Conservation (phyloP, 1,140 invertebrate species). For the Neocloeon triangulifer region DNA sequence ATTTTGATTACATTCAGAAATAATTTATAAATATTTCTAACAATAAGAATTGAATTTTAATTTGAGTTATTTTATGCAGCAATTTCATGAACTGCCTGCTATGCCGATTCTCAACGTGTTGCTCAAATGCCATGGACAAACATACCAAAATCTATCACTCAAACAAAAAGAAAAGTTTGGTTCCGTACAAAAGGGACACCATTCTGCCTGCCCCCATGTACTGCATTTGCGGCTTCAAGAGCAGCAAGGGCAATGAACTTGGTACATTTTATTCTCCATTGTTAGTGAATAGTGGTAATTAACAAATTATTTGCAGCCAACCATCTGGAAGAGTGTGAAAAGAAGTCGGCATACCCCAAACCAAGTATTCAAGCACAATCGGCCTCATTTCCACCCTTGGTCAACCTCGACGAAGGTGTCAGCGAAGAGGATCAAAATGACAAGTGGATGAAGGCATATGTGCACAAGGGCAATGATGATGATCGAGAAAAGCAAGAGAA, state of each 20-base stretch:
- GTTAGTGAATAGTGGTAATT: too few species aligned
- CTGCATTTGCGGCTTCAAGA: constrained; percentile 49
- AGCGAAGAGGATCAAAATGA: constrained; percentile 6
- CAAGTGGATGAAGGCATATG: constrained; percentile 6
- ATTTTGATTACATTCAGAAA: too few species aligned
- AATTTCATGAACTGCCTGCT: constrained; percentile 44
- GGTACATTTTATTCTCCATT: constrained; percentile 14
- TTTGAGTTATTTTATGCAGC: constrained; percentile 27
- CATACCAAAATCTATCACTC: too few species aligned
- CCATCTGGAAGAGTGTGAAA: constrained; percentile 33
- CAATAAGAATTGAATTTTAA: too few species aligned
- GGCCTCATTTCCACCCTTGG: constrained; percentile 9
- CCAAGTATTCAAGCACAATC: constrained; percentile 22
- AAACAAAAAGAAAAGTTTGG: too few species aligned
- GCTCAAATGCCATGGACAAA: constrained; percentile 43
- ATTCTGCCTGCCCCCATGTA: too few species aligned
- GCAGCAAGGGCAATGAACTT: constrained; percentile 30
- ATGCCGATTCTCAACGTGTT: constrained; percentile 52
- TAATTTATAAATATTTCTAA: too few species aligned
- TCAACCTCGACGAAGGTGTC: constrained; percentile 8
- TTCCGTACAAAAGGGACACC: too few species aligned
- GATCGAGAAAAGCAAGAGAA: too few species aligned
- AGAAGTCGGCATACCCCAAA: constrained; percentile 34
- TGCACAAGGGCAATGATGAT: constrained; percentile 6
- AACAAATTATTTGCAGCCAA: constrained; percentile 26